Conservation (phyloP, 2,797 vertebrate genomes). For the Dallia pectoralis region DNA sequence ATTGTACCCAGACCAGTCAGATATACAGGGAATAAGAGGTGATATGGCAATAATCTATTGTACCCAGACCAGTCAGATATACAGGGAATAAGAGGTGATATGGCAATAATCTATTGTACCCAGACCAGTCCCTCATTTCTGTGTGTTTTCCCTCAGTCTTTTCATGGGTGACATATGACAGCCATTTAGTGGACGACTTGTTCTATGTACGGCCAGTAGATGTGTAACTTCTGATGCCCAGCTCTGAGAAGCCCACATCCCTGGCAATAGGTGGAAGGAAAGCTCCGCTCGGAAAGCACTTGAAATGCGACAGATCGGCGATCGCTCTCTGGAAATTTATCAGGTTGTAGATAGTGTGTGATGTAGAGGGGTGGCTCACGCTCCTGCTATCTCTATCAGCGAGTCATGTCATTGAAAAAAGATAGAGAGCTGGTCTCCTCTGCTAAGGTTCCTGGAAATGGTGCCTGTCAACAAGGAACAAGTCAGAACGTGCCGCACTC, state of each 20-base stretch:
- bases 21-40: neutral
- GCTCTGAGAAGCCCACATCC: neutral
- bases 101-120: too few species aligned
- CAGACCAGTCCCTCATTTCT: constrained; percentile 26
- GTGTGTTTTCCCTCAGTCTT: constrained; percentile 18
- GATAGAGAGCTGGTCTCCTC: neutral
- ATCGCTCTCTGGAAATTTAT: constrained; percentile 37
- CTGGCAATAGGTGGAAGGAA: constrained; percentile 23
- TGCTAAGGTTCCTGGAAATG: constrained; percentile 6
- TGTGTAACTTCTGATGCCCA: constrained; percentile 18
- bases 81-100: neutral
- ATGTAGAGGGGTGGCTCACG: constrained; percentile 15
- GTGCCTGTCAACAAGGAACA: constrained; percentile 20
- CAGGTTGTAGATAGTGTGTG: neutral
- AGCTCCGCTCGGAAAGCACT: constrained; percentile 36
- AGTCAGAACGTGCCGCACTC: constrained; percentile 37
- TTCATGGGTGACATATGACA: constrained; percentile 27
- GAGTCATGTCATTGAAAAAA: constrained; percentile 2
- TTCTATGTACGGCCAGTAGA: constrained; percentile 17
- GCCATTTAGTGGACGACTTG: constrained; percentile 41
- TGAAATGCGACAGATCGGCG: constrained; percentile 42
- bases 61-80: neutral
- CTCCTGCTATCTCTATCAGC: neutral
- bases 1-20: too few species aligned
- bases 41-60: neutral